phyloP scores from a whole-genome alignment of 1,140 invertebrate species.

The Orchesella cincta region DNA sequence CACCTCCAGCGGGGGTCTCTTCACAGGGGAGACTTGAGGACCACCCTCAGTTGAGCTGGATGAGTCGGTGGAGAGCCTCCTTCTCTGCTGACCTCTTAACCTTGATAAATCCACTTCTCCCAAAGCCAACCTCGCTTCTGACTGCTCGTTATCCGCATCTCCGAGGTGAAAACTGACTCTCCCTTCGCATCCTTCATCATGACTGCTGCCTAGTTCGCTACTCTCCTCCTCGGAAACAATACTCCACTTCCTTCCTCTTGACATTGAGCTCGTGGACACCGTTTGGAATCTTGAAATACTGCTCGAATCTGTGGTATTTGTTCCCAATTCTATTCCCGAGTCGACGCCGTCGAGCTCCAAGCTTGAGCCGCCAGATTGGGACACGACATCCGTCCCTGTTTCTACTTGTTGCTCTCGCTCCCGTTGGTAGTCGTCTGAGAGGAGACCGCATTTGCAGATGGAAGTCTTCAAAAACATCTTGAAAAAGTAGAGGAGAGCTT shows the following conservation, averaged over 20 bases:
- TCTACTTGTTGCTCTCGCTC: neutral
- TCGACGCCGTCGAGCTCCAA: neutral
- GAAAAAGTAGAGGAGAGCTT: slow-evolving; percentile 1
- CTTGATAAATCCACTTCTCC: slow-evolving; percentile 41
- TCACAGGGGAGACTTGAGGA: neutral
- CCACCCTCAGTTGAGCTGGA: neutral
- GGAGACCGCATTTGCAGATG: neutral
- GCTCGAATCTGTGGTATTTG: too few species aligned
- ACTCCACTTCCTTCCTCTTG: slow-evolving; percentile 8
- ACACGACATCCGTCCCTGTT: slow-evolving; percentile 7
- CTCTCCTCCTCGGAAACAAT: slow-evolving; percentile 16
- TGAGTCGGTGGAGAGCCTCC: neutral
- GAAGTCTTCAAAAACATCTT: slow-evolving; percentile 2
- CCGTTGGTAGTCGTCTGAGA: too few species aligned
- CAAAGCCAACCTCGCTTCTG: slow-evolving; percentile 38
- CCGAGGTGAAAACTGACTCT: slow-evolving; percentile 47
- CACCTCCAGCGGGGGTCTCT: neutral
- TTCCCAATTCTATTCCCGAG: slow-evolving; percentile 16
- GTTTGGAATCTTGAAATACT: neutral
- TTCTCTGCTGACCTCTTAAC: slow-evolving; percentile 4
- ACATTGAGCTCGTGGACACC: neutral
- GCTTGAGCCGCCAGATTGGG: neutral
- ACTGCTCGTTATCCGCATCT: slow-evolving; percentile 43
- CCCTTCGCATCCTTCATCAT: slow-evolving; percentile 1
- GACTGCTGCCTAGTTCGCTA: neutral